Percentiles rank a stretch among this genome's conserved stretches.
Conservation (phyloP, 2,113 vertebrate species). For the Cinclus cinclus region DNA sequence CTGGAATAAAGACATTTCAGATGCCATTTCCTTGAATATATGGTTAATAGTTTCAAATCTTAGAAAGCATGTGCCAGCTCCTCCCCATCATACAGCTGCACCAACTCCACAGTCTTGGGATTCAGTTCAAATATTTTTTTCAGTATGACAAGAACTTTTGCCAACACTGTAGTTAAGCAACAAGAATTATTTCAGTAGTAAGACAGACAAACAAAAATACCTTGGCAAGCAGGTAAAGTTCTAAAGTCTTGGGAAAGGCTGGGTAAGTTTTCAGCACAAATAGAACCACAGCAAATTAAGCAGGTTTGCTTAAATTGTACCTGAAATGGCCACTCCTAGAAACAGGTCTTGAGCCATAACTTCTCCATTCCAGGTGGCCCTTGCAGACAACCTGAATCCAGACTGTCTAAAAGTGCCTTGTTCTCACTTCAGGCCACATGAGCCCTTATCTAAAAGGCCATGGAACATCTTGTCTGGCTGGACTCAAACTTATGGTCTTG, state of each 20-base stretch:
- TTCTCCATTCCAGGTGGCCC: background rate
- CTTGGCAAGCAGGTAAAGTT: background rate
- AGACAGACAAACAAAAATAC: conserved; percentile 2
- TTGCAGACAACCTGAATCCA: background rate
- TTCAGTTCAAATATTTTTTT: conserved; percentile 5
- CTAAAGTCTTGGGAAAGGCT: background rate
- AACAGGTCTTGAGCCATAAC: background rate
- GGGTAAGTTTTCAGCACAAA: background rate
- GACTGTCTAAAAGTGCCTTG: background rate
- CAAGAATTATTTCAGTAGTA: background rate
- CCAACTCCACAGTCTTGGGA: background rate
- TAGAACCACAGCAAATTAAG: background rate
- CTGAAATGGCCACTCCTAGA: background rate
- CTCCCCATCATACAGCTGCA: background rate
- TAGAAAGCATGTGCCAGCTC: background rate
- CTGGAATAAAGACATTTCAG: background rate
- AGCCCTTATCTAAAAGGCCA: background rate
- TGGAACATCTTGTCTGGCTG: background rate
- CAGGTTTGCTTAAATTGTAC: background rate
- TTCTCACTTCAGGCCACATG: background rate
- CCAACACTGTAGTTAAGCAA: background rate
- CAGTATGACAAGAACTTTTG: conserved; percentile 1
- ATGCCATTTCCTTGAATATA: background rate
- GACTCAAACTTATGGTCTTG: background rate
- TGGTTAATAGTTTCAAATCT: background rate